Evolutionary conservation across 2,113 vertebrate species (phyloP).

Genomic region (Hyperoodon ampullatus): DNA sequence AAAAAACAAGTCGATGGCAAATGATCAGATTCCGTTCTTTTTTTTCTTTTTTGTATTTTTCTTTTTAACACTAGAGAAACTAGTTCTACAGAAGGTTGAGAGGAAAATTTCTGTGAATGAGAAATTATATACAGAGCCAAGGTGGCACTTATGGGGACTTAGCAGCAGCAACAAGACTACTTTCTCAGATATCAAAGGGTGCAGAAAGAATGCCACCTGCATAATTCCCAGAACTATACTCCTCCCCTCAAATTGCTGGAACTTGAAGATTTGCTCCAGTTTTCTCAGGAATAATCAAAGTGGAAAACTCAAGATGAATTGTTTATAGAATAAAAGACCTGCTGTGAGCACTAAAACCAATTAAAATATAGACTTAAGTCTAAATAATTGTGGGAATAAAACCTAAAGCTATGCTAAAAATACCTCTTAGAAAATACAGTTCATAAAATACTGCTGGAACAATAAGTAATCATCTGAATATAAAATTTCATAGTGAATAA

Average conservation of each 20-base stretch:
- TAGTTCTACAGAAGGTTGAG: background rate
- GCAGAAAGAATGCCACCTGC: background rate
- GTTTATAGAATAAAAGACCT: background rate
- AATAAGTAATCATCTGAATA: background rate
- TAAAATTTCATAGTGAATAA: slow-evolving; percentile 3
- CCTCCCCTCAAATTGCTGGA: background rate
- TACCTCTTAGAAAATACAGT: background rate
- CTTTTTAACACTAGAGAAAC: background rate
- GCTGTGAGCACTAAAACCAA: background rate
- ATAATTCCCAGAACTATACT: background rate
- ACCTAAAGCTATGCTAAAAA: background rate
- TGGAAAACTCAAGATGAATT: background rate
- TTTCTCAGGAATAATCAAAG: slow-evolving; percentile 35
- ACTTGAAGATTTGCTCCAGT: background rate
- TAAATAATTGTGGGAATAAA: background rate
- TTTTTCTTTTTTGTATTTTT: background rate
- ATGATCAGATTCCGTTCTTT: background rate
- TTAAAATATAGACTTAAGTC: slow-evolving; percentile 1
- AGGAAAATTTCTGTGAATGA: background rate
- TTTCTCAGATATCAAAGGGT: background rate
- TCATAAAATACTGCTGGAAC: background rate
- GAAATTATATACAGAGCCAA: background rate
- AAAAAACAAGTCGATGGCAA: background rate
- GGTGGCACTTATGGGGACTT: background rate
- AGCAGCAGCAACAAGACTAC: background rate